phyloP scores from a whole-genome alignment of 2,113 vertebrate genomes.

The Lampris incognitus region DNA sequence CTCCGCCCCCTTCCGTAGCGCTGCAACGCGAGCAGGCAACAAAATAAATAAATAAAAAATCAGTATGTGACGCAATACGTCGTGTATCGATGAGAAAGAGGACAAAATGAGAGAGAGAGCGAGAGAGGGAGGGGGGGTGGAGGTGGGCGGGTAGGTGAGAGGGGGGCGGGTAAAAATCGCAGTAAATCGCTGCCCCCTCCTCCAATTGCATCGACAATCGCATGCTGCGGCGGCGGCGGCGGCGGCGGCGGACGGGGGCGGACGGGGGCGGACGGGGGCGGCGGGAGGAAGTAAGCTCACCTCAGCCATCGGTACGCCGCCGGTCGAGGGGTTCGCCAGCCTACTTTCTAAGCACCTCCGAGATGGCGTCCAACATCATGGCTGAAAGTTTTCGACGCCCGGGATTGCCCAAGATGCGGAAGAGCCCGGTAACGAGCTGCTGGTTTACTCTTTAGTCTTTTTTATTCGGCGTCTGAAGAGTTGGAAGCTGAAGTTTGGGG shows the following conservation, averaged over 20 bases:
- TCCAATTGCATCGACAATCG: no score
- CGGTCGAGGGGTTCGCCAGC: slow-evolving; percentile 35
- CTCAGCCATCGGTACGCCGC: slow-evolving; percentile 32
- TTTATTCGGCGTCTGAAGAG: slow-evolving; percentile 57
- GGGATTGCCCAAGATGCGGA: slow-evolving; percentile 81
- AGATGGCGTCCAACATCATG: slow-evolving; percentile 77
- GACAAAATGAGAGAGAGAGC: neutral
- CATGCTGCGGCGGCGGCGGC: no score
- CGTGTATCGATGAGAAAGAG: slow-evolving; percentile 18
- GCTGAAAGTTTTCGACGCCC: slow-evolving; percentile 81
- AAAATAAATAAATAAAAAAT: no score
- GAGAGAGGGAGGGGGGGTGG: slow-evolving; percentile 35
- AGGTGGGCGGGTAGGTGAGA: slow-evolving; percentile 31
- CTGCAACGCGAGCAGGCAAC: slow-evolving; percentile 70
- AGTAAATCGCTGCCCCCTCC: slow-evolving; percentile 54
- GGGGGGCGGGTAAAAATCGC: slow-evolving; percentile 57
- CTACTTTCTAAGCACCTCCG: slow-evolving; percentile 8
- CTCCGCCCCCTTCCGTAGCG: slow-evolving; percentile 18
- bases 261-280: neutral
- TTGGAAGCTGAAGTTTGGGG: slow-evolving; percentile 79
- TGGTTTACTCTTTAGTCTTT: neutral
- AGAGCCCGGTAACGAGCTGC: slow-evolving; percentile 87
- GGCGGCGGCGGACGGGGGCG: neutral
- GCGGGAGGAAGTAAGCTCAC: slow-evolving; percentile 37
- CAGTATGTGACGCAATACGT: slow-evolving; percentile 46